A percentile compares a stretch with the other conserved stretches of the same genome.
Conservation (phyloP, 2,113 vertebrate species). For the Hippocampus barbouri region DNA sequence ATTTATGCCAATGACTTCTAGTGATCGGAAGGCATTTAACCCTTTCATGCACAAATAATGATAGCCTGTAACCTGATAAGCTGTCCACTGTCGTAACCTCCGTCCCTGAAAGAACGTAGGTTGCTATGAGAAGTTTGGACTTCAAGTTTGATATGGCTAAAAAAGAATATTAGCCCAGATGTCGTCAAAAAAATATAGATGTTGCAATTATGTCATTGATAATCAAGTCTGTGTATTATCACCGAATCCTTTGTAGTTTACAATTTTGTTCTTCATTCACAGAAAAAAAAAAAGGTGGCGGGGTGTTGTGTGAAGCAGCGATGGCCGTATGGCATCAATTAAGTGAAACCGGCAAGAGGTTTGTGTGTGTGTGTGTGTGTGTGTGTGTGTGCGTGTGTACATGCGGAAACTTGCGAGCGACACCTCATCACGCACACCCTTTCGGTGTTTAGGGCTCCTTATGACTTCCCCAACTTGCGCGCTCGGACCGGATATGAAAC, state of each 20-base stretch:
- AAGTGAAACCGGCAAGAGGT: background rate
- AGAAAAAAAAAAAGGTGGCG: background rate
- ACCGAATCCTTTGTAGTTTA: background rate
- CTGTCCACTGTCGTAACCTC: no score
- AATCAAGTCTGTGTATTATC: conserved; percentile 1
- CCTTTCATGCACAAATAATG: no score
- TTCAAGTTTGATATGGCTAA: background rate
- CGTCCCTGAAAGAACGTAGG: background rate
- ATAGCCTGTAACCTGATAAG: no score
- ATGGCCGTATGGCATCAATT: background rate
- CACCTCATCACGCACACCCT: conserved; percentile 38
- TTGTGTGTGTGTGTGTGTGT: background rate
- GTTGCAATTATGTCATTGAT: background rate
- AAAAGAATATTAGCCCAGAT: background rate
- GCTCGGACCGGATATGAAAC: conserved; percentile 38
- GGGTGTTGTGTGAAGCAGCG: background rate
- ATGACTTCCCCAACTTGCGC: conserved; percentile 21
- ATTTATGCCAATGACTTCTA: background rate
- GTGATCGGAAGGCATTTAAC: background rate
- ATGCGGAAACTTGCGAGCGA: conserved; percentile 27
- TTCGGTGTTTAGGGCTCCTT: conserved; percentile 28
- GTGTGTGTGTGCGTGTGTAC: no score
- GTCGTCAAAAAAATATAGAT: background rate
- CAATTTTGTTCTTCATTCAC: conserved; percentile 1
- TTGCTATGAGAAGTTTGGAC: background rate